Conservation (phyloP, 1,140 invertebrate species). For the Magallana gigas region DNA sequence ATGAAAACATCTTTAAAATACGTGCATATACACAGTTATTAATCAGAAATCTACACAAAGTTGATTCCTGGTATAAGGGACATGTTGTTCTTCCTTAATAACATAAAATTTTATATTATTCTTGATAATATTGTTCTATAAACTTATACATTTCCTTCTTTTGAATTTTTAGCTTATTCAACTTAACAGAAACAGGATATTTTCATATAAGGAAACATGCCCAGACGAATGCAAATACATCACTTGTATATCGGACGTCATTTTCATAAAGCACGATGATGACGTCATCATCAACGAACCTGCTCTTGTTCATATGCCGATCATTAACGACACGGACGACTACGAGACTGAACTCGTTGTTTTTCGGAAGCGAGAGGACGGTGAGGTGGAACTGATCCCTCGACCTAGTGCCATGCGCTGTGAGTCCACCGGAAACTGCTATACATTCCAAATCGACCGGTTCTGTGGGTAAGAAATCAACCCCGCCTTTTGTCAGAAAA, state of each 20-base stretch:
- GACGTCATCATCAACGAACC: conserved; percentile 55
- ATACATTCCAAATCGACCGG: conserved; percentile 62
- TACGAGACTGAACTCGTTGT: conserved; percentile 59
- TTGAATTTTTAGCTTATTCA: conserved; percentile 56
- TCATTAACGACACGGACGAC: conserved; percentile 64
- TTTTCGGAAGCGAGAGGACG: conserved; percentile 57
- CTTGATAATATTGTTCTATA: too few species aligned
- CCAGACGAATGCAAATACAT: conserved; percentile 58
- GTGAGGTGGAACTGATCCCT: conserved; percentile 53
- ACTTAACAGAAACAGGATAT: conserved; percentile 60
- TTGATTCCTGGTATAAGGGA: too few species aligned
- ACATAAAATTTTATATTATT: too few species aligned
- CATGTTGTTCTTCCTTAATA: too few species aligned
- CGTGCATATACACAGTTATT: too few species aligned
- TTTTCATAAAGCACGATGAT: conserved; percentile 59
- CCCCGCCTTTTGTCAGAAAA: too few species aligned
- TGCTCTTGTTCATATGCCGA: conserved; percentile 58
- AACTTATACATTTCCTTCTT: neutral
- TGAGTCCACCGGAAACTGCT: conserved; percentile 61
- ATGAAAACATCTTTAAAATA: too few species aligned
- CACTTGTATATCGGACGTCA: conserved; percentile 56
- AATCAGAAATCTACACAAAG: too few species aligned
- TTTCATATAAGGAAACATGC: conserved; percentile 64
- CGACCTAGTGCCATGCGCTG: conserved; percentile 57
- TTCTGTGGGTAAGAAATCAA: conserved; percentile 53